These are phyloP conservation scores for Siniperca chuatsi DNA, from an alignment of 2,113 vertebrate genomes.

Conservation along the genomic window DNA sequence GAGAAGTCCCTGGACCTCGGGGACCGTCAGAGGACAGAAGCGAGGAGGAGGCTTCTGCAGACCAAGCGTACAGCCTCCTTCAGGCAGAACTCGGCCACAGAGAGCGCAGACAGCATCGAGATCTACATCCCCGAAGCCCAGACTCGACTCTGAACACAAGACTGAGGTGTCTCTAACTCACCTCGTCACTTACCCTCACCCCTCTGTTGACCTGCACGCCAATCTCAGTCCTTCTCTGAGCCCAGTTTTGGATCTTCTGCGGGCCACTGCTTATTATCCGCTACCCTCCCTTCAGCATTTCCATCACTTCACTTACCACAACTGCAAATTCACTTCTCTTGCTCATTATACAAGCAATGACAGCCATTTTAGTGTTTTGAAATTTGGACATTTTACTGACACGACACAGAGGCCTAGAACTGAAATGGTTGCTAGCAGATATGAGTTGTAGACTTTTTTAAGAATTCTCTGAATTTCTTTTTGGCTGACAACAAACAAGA, in stretches of 20 bases:
- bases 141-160: conserved; percentile 92
- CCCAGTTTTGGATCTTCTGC: conserved; percentile 45
- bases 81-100: conserved; percentile 98
- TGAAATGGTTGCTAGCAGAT: conserved; percentile 55
- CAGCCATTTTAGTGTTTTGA: conserved; percentile 77
- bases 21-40: conserved; percentile 96
- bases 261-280: conserved; percentile 27
- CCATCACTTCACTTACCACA: conserved; percentile 20
- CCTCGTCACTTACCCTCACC: conserved; percentile 21
- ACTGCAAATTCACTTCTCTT: conserved; percentile 37
- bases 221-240: conserved; percentile 52
- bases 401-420: conserved; percentile 66
- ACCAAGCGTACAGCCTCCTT: conserved; percentile 96
- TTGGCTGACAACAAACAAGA: conserved; percentile 40
- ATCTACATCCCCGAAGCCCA: conserved; percentile 99
- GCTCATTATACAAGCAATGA: conserved; percentile 68
- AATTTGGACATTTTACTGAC: conserved; percentile 64
- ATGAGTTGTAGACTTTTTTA: conserved; percentile 53
- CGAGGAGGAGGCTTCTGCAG: conserved; percentile 93
- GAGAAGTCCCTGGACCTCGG: conserved; percentile 87
- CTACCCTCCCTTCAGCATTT: conserved; percentile 36
- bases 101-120: conserved; percentile 99
- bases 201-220: conserved; percentile 23
- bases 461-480: conserved; percentile 43
- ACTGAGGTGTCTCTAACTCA: conserved; percentile 7